These are phyloP conservation scores for Calonectris borealis DNA, from an alignment of 2,113 vertebrate species.

Conservation along the genomic window DNA sequence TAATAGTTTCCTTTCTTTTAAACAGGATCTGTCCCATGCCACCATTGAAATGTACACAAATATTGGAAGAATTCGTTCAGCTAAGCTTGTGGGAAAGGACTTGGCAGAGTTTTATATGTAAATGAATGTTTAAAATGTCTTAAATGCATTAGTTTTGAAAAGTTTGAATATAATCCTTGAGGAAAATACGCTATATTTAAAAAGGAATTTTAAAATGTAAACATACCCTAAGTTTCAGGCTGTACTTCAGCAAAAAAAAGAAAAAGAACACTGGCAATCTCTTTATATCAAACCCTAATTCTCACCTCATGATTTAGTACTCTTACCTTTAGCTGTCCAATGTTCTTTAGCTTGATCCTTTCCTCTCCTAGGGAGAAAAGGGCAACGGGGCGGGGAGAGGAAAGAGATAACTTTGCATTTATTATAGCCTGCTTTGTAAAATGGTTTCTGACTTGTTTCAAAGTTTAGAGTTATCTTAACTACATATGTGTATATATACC, in stretches of 20 bases:
- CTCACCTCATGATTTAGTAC: neutral
- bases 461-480: neutral
- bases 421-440: neutral
- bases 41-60: conserved; percentile 95
- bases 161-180: neutral
- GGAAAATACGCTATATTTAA: neutral
- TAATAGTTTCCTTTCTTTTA: neutral
- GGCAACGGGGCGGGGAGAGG: rapidly evolving
- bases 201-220: neutral
- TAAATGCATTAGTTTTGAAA: neutral
- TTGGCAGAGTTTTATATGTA: conserved; percentile 98
- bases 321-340: neutral
- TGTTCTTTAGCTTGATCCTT: neutral
- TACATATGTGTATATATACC: neutral
- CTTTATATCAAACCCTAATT: neutral
- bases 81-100: conserved; percentile 92
- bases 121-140: conserved; percentile 43
- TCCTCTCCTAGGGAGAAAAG: neutral
- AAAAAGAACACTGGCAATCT: neutral
- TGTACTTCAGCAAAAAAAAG: neutral
- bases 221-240: neutral
- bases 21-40: conserved; percentile 91
- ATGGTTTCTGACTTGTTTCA: neutral
- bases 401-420: neutral
- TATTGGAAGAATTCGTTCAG: conserved; percentile 88